A percentile compares a stretch with the other conserved stretches of the same genome.
Evolutionary conservation across 92 coral and sea anemone genomes (phyloP).

Genomic region (Porites lobata): DNA sequence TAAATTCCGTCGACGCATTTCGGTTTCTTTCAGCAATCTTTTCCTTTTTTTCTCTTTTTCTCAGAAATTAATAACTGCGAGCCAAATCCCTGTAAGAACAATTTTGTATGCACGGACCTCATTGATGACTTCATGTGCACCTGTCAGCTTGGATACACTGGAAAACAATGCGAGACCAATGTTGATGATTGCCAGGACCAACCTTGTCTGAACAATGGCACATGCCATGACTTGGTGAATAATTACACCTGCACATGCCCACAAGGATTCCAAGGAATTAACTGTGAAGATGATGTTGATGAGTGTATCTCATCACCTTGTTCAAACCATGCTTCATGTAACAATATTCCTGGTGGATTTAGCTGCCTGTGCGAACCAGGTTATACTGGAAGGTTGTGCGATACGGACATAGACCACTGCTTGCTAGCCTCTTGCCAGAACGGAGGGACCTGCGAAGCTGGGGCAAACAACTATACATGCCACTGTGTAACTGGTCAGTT

Average conservation of each 20-base stretch:
- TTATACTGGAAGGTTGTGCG: constrained; percentile 68
- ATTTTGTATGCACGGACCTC: constrained; percentile 55
- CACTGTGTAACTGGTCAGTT: constrained; percentile 43
- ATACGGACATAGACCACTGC: constrained; percentile 76
- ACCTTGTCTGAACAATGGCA: constrained; percentile 78
- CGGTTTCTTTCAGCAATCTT: too few relatives aligned
- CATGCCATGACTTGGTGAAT: constrained; percentile 66
- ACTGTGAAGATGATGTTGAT: constrained; percentile 81
- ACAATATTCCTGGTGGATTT: constrained; percentile 60
- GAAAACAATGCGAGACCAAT: constrained; percentile 73
- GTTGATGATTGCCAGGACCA: constrained; percentile 73
- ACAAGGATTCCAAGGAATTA: constrained; percentile 67
- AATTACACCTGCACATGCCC: constrained; percentile 77
- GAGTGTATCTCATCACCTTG: constrained; percentile 72
- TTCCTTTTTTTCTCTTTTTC: background rate
- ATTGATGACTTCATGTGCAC: constrained; percentile 66
- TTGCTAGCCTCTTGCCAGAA: constrained; percentile 54
- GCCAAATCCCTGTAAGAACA: constrained; percentile 64
- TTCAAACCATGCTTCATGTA: constrained; percentile 72
- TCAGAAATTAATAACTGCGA: constrained; percentile 66
- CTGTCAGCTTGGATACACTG: constrained; percentile 71
- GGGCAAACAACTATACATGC: constrained; percentile 66
- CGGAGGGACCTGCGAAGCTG: constrained; percentile 71
- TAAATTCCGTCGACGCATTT: too few relatives aligned
- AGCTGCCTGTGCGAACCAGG: constrained; percentile 76